Evolutionary conservation across 2,113 vertebrate genomes (phyloP).

Genomic region (Tychaedon coryphoeus): DNA sequence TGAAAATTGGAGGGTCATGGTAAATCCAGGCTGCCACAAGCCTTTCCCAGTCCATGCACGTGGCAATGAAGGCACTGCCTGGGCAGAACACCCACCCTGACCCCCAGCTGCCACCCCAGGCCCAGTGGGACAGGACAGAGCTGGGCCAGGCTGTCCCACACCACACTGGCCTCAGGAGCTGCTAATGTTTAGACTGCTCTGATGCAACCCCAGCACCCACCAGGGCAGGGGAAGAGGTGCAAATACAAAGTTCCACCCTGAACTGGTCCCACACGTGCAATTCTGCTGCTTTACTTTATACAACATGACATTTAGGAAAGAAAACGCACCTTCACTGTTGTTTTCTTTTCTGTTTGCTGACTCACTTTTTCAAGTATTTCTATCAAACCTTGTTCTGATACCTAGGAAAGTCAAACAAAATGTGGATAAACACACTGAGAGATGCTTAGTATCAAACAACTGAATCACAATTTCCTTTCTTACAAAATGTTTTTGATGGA

Average conservation of each 20-base stretch:
- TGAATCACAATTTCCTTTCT: not conserved
- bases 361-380: slow-evolving; percentile 99
- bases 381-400: slow-evolving; percentile 92
- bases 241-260: not conserved
- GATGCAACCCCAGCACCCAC: not conserved
- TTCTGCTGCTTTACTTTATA: not conserved
- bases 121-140: not conserved
- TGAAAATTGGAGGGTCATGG: not conserved
- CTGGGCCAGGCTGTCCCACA: not conserved
- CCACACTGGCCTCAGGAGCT: not conserved
- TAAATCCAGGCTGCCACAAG: not conserved
- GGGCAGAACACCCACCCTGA: not conserved
- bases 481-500: not conserved
- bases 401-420: slow-evolving; percentile 69
- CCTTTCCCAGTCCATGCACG: not conserved
- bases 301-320: not conserved
- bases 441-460: not conserved
- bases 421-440: not conserved
- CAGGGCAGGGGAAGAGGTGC: not conserved
- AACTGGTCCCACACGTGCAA: fast-evolving
- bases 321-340: slow-evolving; percentile 87
- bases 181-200: not conserved
- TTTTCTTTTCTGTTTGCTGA: slow-evolving; percentile 96
- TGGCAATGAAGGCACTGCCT: too few relatives aligned
- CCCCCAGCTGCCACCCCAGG: not conserved